These are phyloP conservation scores for Trichopria drosophilae DNA, from an alignment of 2,888 invertebrate species.

Conservation along the genomic window DNA sequence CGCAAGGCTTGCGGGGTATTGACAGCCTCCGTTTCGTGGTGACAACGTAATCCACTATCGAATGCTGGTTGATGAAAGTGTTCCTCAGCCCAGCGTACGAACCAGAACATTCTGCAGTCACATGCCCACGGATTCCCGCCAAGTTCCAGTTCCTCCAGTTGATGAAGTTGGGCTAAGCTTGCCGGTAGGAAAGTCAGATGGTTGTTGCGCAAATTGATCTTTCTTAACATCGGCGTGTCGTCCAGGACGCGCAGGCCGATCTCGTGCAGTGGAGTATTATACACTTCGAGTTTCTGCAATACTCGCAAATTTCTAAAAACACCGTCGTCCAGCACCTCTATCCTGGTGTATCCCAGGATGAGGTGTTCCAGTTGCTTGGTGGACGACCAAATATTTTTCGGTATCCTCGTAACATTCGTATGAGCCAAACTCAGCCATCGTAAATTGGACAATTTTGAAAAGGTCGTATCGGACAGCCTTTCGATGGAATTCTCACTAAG, in stretches of 20 bases:
- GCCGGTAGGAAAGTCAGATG: constrained; percentile 71
- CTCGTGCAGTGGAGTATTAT: constrained; percentile 53
- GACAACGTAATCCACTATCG: constrained; percentile 69
- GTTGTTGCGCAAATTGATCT: constrained; percentile 64
- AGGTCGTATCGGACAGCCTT: constrained; percentile 65
- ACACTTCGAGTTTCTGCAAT: constrained; percentile 70
- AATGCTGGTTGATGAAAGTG: constrained; percentile 58
- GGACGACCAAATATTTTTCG: constrained; percentile 59
- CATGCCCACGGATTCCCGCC: constrained; percentile 81
- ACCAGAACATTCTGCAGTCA: constrained; percentile 85
- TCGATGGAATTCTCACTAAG: constrained; percentile 66
- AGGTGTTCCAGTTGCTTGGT: constrained; percentile 61
- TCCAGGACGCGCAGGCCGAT: constrained; percentile 45
- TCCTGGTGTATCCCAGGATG: constrained; percentile 66
- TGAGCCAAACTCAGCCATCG: constrained; percentile 65
- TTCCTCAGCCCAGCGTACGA: constrained; percentile 66
- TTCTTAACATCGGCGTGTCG: constrained; percentile 50
- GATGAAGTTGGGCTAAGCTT: constrained; percentile 67
- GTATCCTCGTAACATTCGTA: constrained; percentile 61
- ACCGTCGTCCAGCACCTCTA: constrained; percentile 68
- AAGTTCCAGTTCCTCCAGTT: constrained; percentile 69
- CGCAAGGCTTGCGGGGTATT: constrained; percentile 73
- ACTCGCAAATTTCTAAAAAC: constrained; percentile 68
- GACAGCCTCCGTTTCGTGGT: constrained; percentile 56
- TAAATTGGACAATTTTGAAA: constrained; percentile 64